A percentile compares a stretch with the other conserved stretches of the same genome.
Conservation (phyloP, 2,888 invertebrate species). For the Geotrupes spiniger region DNA sequence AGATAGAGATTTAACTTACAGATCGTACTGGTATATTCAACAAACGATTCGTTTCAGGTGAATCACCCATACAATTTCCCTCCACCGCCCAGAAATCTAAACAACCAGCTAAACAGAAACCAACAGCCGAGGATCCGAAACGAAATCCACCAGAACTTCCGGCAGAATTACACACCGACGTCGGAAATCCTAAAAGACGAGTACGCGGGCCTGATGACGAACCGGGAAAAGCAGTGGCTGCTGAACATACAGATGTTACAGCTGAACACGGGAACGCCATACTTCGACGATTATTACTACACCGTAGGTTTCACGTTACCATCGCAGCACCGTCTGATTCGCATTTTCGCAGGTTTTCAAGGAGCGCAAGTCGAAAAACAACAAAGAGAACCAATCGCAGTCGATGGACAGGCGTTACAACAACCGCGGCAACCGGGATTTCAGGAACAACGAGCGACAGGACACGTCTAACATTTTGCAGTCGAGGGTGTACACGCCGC, state of each 20-base stretch:
- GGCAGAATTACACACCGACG: constrained; percentile 32
- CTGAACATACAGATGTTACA: constrained; percentile 93
- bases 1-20: too few relatives aligned
- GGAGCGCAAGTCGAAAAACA: constrained; percentile 61
- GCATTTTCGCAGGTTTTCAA: constrained; percentile 56
- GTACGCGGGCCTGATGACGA: constrained; percentile 91
- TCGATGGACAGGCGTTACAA: constrained; percentile 61
- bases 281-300: constrained; percentile 96
- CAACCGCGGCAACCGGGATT: constrained; percentile 36
- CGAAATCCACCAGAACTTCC: constrained; percentile 37
- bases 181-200: constrained; percentile 58
- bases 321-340: neutral
- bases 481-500: constrained; percentile 68
- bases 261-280: constrained; percentile 91
- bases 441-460: constrained; percentile 48
- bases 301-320: constrained; percentile 59
- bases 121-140: constrained; percentile 39
- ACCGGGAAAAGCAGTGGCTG: constrained; percentile 93
- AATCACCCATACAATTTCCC: constrained; percentile 38
- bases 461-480: constrained; percentile 55
- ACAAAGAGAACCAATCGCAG: constrained; percentile 53
- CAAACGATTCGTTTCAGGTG: constrained; percentile 24
- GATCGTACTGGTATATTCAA: too few relatives aligned
- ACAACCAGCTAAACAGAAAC: constrained; percentile 37
- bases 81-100: constrained; percentile 34